Evolutionary conservation across 2,113 vertebrate genomes (phyloP).

Genomic region (Plotosus lineatus): DNA sequence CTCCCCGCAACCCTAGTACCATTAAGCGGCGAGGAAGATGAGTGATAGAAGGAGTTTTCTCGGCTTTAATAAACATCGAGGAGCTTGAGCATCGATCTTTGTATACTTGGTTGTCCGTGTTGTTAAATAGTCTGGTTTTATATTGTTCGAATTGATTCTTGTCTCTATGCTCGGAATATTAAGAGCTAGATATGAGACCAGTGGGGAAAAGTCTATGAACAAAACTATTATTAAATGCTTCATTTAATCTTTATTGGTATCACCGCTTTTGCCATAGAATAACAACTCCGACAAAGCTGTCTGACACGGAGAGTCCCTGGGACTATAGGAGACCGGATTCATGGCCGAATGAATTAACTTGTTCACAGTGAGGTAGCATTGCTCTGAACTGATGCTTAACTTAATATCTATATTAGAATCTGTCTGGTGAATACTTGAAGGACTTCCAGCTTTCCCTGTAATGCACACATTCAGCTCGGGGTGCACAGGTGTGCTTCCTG

Average conservation of each 20-base stretch:
- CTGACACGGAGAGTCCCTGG: not conserved
- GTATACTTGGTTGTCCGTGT: constrained; percentile 9
- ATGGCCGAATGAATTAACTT: constrained; percentile 8
- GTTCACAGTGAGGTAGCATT: not conserved
- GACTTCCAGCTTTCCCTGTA: not conserved
- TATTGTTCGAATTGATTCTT: constrained; percentile 8
- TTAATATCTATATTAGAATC: not conserved
- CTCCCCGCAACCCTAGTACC: too few relatives aligned
- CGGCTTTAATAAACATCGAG: constrained; percentile 35
- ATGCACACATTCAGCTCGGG: not conserved
- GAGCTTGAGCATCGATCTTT: constrained; percentile 36
- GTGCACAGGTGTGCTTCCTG: not conserved
- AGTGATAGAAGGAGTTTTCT: too few relatives aligned
- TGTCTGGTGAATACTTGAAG: not conserved
- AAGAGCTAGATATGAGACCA: not conserved
- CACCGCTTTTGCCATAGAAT: constrained; percentile 17
- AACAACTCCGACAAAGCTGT: not conserved
- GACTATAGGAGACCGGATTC: not conserved
- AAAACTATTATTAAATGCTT: constrained; percentile 28
- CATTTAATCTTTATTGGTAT: constrained; percentile 39
- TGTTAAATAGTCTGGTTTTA: constrained; percentile 6
- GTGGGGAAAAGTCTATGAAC: constrained; percentile 7
- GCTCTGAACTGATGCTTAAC: not conserved
- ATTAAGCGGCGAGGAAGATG: too few relatives aligned
- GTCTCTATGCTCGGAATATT: not conserved